A percentile compares a stretch with the other conserved stretches of the same genome.
phyloP scores from a whole-genome alignment of 2,797 vertebrate species.

The Mormyrops attenuatus region DNA sequence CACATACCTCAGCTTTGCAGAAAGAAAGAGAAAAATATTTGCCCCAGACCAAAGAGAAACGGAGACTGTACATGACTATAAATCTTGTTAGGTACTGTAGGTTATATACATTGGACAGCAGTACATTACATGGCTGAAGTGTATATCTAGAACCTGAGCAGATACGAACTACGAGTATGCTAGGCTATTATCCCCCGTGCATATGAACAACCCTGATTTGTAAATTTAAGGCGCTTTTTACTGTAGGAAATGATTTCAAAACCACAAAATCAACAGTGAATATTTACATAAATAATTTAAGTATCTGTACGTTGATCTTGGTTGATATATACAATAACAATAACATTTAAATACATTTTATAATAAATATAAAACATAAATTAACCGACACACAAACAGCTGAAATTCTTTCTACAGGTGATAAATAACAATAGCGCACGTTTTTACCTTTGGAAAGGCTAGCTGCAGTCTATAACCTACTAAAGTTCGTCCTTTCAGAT shows the following conservation, averaged over 20 bases:
- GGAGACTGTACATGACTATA: slow-evolving; percentile 11
- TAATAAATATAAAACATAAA: slow-evolving; percentile 72
- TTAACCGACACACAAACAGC: slow-evolving; percentile 42
- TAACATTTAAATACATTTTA: slow-evolving; percentile 60
- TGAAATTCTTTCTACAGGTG: slow-evolving; percentile 54
- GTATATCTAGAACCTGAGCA: slow-evolving; percentile 50
- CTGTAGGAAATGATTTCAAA: slow-evolving; percentile 25
- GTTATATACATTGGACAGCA: slow-evolving; percentile 24
- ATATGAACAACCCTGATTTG: slow-evolving; percentile 48
- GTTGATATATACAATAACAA: slow-evolving; percentile 47
- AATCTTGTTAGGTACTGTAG: slow-evolving; percentile 41
- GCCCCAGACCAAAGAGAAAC: slow-evolving; percentile 16
- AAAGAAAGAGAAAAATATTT: slow-evolving; percentile 7
- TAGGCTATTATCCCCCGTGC: slow-evolving; percentile 29
- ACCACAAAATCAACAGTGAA: slow-evolving; percentile 40
- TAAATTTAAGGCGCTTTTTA: slow-evolving; percentile 55
- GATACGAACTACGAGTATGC: slow-evolving; percentile 46
- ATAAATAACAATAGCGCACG: slow-evolving; percentile 57
- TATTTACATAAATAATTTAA: slow-evolving; percentile 53
- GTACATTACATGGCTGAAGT: slow-evolving; percentile 24
- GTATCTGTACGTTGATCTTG: slow-evolving; percentile 30
- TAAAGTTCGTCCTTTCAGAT: slow-evolving; percentile 47
- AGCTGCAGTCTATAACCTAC: slow-evolving; percentile 48
- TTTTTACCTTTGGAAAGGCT: slow-evolving; percentile 63
- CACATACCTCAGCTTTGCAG: neutral